Evolutionary conservation across 2,888 invertebrate genomes (phyloP), one percentile per base, ranked within the genome.

Genomic region (Philereme vetulata): DNA sequence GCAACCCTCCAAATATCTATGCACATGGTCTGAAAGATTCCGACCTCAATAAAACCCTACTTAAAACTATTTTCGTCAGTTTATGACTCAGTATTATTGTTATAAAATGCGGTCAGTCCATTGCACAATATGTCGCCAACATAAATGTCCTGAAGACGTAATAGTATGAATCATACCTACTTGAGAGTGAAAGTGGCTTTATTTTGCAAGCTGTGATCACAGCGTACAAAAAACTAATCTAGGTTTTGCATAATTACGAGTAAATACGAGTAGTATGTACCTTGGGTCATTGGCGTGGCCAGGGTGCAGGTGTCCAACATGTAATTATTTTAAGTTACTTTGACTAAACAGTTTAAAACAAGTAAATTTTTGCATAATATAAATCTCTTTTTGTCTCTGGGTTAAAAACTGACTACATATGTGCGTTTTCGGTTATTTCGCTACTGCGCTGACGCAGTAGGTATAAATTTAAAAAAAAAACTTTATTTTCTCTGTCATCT

Each of bases 131-230:
- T 74, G 78, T 80, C 77, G 77, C 78, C 68, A 67, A 64, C 67
- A 70, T 67, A 78, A 77, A 79, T 82, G 84, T 89, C 89, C 90
- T 90, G 86, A 67, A 70, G 76, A 74, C 81, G 85, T 84, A 86
- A 86, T 77, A 70, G 75, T 71, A 62, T 90, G 90, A 90, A 75
- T 90, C 90, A 90, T 74, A 69, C 46, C 35, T 46, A 54, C 56
- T 36, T 51, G 80, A 85, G 74, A 88, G 91, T 88, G 91, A 91
- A 91, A 91, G 91, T 84, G 80, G 77, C 80, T 83, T 81, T 84
- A 84, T 85, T 66, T 54, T 60, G 63, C 62, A 43, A 62, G 50
- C 54, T 58, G 62, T 58, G 45, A 51, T 58, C 62, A 55, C 56
- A 44, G 50, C 43, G 36, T 42, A 44, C 38, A 53, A 52, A 53